Percentiles rank a stretch among this genome's conserved stretches.
Conservation (phyloP, 1,140 invertebrate species). For the Artemia franciscana region DNA sequence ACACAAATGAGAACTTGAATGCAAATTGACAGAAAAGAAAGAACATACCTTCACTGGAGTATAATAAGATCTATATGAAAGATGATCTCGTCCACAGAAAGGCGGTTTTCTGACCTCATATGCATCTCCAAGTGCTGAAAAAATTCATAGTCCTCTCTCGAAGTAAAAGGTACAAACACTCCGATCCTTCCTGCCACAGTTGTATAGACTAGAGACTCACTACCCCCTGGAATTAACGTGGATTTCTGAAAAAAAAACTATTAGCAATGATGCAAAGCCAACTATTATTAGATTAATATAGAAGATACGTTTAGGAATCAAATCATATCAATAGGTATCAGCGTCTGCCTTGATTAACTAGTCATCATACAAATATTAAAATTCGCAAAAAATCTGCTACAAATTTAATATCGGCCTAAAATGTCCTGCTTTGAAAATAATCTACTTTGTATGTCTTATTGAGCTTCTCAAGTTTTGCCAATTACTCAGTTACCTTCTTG, state of each 20-base stretch:
- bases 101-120: constrained; percentile 92
- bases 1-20: too few relatives aligned
- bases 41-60: constrained; percentile 72
- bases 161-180: constrained; percentile 89
- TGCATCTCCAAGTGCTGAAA: constrained; percentile 99
- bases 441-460: too few relatives aligned
- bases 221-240: constrained; percentile 87
- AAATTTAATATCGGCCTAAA: not conserved
- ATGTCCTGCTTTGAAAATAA: too few relatives aligned
- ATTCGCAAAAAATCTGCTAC: not conserved
- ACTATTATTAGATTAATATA: too few relatives aligned
- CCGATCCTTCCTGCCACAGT: constrained; percentile 87
- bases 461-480: too few relatives aligned
- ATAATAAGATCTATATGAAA: constrained; percentile 90
- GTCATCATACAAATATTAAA: too few relatives aligned
- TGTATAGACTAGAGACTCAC: constrained; percentile 83
- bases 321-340: not conserved
- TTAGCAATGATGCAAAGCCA: too few relatives aligned
- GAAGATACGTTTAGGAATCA: not conserved
- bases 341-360: not conserved
- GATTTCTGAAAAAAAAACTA: constrained; percentile 58
- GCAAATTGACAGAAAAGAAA: too few relatives aligned
- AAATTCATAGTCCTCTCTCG: constrained; percentile 94
- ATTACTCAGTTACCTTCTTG: too few relatives aligned
- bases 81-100: constrained; percentile 85